These are phyloP conservation scores for Glareola pratincola DNA, from an alignment of 2,113 vertebrate genomes.

Conservation along the genomic window DNA sequence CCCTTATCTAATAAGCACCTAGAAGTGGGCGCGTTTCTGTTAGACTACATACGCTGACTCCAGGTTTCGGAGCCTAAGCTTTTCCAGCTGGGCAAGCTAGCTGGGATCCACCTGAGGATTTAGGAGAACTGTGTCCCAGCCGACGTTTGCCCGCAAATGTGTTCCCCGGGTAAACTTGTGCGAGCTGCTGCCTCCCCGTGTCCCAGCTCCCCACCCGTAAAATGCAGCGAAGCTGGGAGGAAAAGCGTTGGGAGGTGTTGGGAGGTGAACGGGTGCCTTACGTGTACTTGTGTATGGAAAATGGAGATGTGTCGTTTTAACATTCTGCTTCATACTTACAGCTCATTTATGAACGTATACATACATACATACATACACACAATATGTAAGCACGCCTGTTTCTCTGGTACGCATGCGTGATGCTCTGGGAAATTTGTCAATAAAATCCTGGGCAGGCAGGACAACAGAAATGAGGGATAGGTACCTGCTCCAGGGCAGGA, in stretches of 20 bases:
- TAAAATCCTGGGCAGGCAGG: background rate
- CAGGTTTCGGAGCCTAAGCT: background rate
- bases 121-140: background rate
- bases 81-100: background rate
- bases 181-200: background rate
- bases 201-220: background rate
- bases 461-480: background rate
- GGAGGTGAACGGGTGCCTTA: too few species aligned
- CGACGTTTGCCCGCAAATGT: background rate
- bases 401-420: accelerated
- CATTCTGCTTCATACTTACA: background rate
- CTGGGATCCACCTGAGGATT: background rate
- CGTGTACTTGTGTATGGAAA: accelerated
- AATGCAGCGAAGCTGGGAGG: background rate
- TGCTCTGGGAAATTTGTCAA: background rate
- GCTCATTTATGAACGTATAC: background rate
- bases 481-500: too few species aligned
- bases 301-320: background rate
- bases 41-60: background rate
- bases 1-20: background rate
- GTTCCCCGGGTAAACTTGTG: background rate
- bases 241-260: background rate
- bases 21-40: background rate
- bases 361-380: background rate
- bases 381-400: accelerated